phyloP scores from a whole-genome alignment of 2,888 invertebrate genomes.

The Drosophila greeni region DNA sequence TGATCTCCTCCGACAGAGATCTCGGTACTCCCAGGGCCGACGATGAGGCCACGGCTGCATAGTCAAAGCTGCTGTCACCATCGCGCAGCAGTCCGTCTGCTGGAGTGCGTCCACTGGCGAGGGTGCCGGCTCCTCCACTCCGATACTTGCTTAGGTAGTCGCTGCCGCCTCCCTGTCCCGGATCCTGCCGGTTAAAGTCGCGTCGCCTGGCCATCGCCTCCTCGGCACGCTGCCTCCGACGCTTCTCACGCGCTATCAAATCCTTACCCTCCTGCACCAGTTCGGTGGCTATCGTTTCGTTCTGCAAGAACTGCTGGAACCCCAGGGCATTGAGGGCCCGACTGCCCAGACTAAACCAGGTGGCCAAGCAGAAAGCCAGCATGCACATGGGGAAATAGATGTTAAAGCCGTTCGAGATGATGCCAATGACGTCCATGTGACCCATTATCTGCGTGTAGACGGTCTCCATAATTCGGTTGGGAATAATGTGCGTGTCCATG shows the following conservation, averaged over 20 bases:
- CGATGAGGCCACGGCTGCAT: conserved; percentile 82
- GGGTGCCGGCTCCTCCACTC: conserved; percentile 40
- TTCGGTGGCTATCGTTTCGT: conserved; percentile 95
- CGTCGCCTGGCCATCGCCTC: conserved; percentile 86
- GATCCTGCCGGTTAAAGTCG: conserved; percentile 67
- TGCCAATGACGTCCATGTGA: conserved; percentile 98
- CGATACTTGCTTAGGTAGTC: conserved; percentile 73
- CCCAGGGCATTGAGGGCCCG: conserved; percentile 93
- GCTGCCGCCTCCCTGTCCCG: conserved; percentile 42
- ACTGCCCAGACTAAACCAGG: conserved; percentile 95
- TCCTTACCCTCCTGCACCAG: conserved; percentile 96
- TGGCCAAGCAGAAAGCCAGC: conserved; percentile 93
- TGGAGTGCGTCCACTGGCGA: conserved; percentile 60
- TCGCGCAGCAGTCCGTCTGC: conserved; percentile 86
- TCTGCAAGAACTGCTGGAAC: conserved; percentile 97
- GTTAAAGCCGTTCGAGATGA: conserved; percentile 98
- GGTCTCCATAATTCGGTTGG: conserved; percentile 89
- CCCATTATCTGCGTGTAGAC: conserved; percentile 99
- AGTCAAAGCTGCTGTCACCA: conserved; percentile 84
- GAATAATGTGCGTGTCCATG: conserved; percentile 97
- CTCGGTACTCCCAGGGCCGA: conserved; percentile 75
- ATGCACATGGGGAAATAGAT: conserved; percentile 99
- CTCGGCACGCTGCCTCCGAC: conserved; percentile 88
- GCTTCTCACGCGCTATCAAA: conserved; percentile 92
- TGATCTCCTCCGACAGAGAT: conserved; percentile 81